These are phyloP conservation scores for Ramphastos sulfuratus DNA, from an alignment of 2,113 vertebrate genomes.

Conservation along the genomic window DNA sequence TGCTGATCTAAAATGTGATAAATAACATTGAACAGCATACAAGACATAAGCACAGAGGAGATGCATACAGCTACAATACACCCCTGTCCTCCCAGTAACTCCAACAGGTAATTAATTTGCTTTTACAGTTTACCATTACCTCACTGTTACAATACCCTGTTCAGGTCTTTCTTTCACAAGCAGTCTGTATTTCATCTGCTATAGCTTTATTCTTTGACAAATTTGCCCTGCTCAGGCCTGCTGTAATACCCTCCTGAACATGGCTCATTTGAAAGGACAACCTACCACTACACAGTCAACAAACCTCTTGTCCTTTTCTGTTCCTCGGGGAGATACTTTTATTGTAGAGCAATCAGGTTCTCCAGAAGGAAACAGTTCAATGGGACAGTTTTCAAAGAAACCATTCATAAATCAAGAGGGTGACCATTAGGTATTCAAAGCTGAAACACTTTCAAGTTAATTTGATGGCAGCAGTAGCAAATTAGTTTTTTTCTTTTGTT, in stretches of 20 bases:
- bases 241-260: background rate
- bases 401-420: background rate
- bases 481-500: background rate
- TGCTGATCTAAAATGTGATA: background rate
- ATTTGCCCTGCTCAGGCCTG: background rate
- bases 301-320: background rate
- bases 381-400: background rate
- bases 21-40: background rate
- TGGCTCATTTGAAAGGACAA: background rate
- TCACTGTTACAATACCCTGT: background rate
- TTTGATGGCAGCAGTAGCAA: background rate
- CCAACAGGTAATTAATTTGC: background rate
- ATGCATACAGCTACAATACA: background rate
- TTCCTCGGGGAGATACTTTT: background rate
- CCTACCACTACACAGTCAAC: background rate
- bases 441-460: background rate
- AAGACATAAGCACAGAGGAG: background rate
- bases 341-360: background rate
- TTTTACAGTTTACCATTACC: background rate
- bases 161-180: background rate
- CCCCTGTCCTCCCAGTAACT: background rate
- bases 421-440: background rate
- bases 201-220: background rate
- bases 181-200: background rate
- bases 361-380: background rate